Conservation (phyloP, 1,140 invertebrate species). For the Muscidifurax raptorellus region DNA sequence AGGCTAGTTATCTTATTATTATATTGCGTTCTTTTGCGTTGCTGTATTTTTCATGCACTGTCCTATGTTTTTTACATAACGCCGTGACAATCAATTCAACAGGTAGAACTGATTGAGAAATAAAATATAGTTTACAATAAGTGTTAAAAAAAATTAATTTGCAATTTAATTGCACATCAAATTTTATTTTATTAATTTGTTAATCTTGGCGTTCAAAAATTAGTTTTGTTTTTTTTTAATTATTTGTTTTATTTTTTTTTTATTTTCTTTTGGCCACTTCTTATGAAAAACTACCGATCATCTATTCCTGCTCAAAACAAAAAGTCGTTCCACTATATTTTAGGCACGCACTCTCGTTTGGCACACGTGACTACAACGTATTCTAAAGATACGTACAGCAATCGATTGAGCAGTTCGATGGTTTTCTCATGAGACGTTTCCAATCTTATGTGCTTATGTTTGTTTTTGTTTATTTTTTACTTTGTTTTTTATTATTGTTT, state of each 20-base stretch:
- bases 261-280: slow-evolving; percentile 38
- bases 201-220: slow-evolving; percentile 20
- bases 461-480: slow-evolving; percentile 24
- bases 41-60: slow-evolving; percentile 39
- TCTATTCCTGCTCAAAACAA: background rate
- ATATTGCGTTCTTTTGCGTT: slow-evolving; percentile 50
- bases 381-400: slow-evolving; percentile 18
- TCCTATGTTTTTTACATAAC: slow-evolving; percentile 35
- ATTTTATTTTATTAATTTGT: slow-evolving; percentile 1
- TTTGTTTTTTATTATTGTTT: slow-evolving; percentile 44
- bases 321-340: slow-evolving; percentile 7
- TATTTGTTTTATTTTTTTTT: slow-evolving; percentile 46
- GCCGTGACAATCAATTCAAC: slow-evolving; percentile 29
- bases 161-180: background rate
- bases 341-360: slow-evolving; percentile 19
- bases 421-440: slow-evolving; percentile 46
- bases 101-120: background rate
- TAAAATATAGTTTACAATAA: background rate
- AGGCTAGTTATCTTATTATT: slow-evolving; percentile 49
- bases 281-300: slow-evolving; percentile 30
- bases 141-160: background rate
- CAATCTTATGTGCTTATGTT: slow-evolving; percentile 38
- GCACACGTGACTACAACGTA: background rate
- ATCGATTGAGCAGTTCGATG: slow-evolving; percentile 19
- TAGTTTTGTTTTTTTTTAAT: slow-evolving; percentile 39